Conservation (phyloP, 2,797 vertebrate species). For the Betta splendens region DNA sequence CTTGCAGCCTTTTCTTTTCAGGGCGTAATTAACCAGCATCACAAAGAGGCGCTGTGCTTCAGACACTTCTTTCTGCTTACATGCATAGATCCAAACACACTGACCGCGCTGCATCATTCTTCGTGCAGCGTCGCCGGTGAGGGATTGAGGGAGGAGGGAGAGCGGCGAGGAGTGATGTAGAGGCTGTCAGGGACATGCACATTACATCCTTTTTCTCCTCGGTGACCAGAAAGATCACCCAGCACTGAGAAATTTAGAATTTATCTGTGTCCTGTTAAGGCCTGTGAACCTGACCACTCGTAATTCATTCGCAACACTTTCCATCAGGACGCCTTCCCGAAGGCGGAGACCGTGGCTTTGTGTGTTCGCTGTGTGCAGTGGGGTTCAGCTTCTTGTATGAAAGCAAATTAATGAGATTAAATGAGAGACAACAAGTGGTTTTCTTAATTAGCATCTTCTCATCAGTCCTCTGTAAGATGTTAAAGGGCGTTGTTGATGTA, state of each 20-base stretch:
- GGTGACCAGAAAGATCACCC: conserved; percentile 37
- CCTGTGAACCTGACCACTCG: conserved; percentile 38
- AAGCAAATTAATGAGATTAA: conserved; percentile 53
- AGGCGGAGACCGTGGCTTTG: conserved; percentile 13
- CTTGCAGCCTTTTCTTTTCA: conserved; percentile 27
- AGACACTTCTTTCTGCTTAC: background rate
- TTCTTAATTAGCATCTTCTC: conserved; percentile 47
- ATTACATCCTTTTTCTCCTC: conserved; percentile 49
- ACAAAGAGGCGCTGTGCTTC: conserved; percentile 13
- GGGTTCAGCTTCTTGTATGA: conserved; percentile 36
- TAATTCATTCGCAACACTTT: conserved; percentile 56
- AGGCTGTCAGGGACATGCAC: conserved; percentile 54
- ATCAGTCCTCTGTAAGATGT: conserved; percentile 48
- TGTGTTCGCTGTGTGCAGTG: conserved; percentile 21
- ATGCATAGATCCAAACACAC: background rate
- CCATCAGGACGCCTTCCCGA: conserved; percentile 46
- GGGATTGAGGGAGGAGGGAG: conserved; percentile 17
- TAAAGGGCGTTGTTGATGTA: conserved; percentile 50
- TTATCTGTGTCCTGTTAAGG: conserved; percentile 52
- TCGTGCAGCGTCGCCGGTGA: conserved; percentile 41
- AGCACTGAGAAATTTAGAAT: conserved; percentile 43
- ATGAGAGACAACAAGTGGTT: conserved; percentile 45
- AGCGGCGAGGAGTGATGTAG: conserved; percentile 50
- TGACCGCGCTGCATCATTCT: conserved; percentile 43
- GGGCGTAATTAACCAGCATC: conserved; percentile 6